Conservation (phyloP, 2,888 invertebrate genomes). For the Steinernema scapterisci region DNA sequence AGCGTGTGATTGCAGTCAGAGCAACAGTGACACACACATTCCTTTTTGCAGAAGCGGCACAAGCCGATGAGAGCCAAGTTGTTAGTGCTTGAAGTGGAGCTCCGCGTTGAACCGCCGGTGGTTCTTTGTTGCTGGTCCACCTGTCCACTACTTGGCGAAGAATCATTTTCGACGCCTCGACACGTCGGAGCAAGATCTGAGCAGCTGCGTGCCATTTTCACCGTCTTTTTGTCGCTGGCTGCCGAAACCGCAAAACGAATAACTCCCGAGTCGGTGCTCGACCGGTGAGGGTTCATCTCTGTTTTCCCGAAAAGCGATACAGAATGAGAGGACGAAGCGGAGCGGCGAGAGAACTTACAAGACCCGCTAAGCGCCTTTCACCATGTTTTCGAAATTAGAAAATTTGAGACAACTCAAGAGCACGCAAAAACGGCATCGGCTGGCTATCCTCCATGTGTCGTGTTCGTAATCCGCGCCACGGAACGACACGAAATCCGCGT, state of each 20-base stretch:
- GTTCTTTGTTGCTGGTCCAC: slow-evolving; percentile 8
- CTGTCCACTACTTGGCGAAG: not conserved
- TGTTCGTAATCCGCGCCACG: slow-evolving; percentile 7
- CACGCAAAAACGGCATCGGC: too few species aligned
- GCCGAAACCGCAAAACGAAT: slow-evolving; percentile 10
- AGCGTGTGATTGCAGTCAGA: slow-evolving; percentile 49
- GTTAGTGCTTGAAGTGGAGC: slow-evolving; percentile 22
- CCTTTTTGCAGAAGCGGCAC: slow-evolving; percentile 50
- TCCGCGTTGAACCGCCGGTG: slow-evolving; percentile 5
- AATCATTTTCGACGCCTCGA: slow-evolving; percentile 10
- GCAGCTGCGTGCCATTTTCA: slow-evolving; percentile 29
- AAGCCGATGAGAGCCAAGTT: slow-evolving; percentile 44
- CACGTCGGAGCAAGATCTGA: slow-evolving; percentile 20
- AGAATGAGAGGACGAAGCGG: too few species aligned
- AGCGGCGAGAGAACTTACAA: too few species aligned
- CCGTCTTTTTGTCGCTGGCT: slow-evolving; percentile 7
- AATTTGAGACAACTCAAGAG: too few species aligned
- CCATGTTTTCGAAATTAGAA: too few species aligned
- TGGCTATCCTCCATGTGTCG: too few species aligned
- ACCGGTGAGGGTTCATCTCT: slow-evolving; percentile 7
- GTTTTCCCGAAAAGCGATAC: not conserved
- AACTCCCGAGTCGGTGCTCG: slow-evolving; percentile 15
- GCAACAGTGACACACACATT: slow-evolving; percentile 55
- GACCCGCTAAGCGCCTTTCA: too few species aligned
- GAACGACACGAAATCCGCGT: not conserved